These are phyloP conservation scores for Leucozona laternaria DNA, from an alignment of 2,888 invertebrate genomes.

Conservation along the genomic window DNA sequence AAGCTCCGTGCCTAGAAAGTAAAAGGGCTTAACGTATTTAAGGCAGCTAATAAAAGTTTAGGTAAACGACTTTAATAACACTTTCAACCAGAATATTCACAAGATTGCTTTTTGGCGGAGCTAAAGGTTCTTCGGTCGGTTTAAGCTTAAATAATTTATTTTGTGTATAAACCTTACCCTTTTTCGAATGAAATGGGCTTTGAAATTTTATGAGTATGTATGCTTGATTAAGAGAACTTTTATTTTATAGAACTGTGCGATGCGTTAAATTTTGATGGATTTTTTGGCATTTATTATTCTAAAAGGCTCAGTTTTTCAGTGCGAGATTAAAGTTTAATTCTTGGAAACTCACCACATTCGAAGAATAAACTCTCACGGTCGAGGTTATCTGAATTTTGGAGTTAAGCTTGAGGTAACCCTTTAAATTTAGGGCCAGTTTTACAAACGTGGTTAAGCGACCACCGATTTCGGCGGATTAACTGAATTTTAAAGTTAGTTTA, in stretches of 20 bases:
- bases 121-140: background rate
- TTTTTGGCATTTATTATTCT: no score
- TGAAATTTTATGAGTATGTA: background rate
- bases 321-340: no score
- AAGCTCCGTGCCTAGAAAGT: background rate
- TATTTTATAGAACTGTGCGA: background rate
- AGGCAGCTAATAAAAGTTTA: slow-evolving; percentile 16
- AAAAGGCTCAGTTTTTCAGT: no score
- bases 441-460: no score
- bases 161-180: background rate
- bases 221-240: background rate
- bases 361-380: no score
- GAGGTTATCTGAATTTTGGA: no score
- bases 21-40: background rate
- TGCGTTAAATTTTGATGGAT: no score
- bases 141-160: background rate
- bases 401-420: no score
- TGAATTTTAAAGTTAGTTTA: no score
- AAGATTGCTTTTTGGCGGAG: background rate
- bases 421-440: no score
- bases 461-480: no score
- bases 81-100: background rate
- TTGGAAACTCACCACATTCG: no score
- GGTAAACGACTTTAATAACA: background rate
- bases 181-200: background rate